Evolutionary conservation across 2,797 vertebrate species (phyloP).

Genomic region (Thamnophis elegans): DNA sequence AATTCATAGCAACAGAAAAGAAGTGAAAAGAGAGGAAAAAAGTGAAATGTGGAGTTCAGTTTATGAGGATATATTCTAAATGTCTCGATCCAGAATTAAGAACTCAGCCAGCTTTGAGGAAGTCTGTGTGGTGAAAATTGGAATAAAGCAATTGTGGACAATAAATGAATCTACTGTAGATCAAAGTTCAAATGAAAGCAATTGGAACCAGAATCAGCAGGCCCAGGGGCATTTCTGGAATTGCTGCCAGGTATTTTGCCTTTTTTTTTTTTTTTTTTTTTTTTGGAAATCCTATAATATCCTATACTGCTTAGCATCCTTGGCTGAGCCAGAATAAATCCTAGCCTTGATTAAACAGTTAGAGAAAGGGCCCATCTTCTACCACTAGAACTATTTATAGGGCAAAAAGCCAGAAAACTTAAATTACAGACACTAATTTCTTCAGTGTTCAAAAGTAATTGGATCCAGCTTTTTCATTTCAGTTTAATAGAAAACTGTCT

Average conservation of each 20-base stretch:
- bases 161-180: neutral
- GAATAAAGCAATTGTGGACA: constrained; percentile 5
- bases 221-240: neutral
- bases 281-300: neutral
- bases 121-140: neutral
- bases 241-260: neutral
- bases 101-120: neutral
- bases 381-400: neutral
- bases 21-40: constrained; percentile 46
- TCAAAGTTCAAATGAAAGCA: neutral
- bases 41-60: neutral
- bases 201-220: neutral
- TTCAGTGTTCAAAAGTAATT: neutral
- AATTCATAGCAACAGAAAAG: constrained; percentile 27
- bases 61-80: constrained; percentile 17
- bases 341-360: constrained; percentile 35
- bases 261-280: neutral
- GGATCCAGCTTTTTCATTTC: constrained; percentile 9
- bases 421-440: neutral
- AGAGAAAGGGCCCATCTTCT: constrained; percentile 46
- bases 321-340: neutral
- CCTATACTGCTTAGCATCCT: neutral
- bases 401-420: constrained; percentile 17
- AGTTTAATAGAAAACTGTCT: constrained; percentile 4
- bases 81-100: constrained; percentile 7